Conservation (phyloP, 2,888 invertebrate genomes). For the Gnatocerus cornutus region DNA sequence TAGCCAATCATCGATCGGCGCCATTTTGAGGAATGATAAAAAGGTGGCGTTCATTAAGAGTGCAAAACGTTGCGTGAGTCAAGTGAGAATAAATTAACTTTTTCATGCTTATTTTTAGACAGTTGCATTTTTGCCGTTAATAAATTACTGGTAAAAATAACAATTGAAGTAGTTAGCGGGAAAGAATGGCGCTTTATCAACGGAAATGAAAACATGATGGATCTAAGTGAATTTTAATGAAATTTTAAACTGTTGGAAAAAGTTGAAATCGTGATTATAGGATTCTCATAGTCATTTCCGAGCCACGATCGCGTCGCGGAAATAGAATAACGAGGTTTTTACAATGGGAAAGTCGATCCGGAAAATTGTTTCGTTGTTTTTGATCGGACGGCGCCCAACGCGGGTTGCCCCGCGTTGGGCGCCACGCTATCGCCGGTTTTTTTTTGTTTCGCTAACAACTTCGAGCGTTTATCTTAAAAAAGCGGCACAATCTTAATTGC, state of each 20-base stretch:
- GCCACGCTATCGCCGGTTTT: too few species aligned
- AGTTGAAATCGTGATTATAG: neutral
- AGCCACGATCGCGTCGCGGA: neutral
- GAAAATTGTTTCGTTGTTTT: neutral
- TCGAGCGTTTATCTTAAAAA: too few species aligned
- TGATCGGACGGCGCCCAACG: neutral
- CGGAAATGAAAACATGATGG: constrained; percentile 4
- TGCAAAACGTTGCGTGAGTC: constrained; percentile 2
- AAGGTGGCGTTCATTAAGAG: neutral
- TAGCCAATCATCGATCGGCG: neutral
- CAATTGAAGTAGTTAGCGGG: neutral
- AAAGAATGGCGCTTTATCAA: neutral
- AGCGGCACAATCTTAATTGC: neutral
- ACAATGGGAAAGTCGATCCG: neutral
- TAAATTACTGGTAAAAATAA: constrained; percentile 2
- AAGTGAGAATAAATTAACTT: constrained; percentile 1
- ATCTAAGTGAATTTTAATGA: constrained; percentile 4
- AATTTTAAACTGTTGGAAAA: constrained; percentile 1
- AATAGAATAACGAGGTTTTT: neutral
- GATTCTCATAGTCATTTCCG: neutral
- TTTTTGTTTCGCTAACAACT: too few species aligned
- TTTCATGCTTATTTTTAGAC: neutral
- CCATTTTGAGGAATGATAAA: neutral
- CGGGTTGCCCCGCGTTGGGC: too few species aligned
- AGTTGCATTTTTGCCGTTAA: constrained; percentile 4